Evolutionary conservation across 2,797 vertebrate species (phyloP).

Genomic region (Botia almorhae): DNA sequence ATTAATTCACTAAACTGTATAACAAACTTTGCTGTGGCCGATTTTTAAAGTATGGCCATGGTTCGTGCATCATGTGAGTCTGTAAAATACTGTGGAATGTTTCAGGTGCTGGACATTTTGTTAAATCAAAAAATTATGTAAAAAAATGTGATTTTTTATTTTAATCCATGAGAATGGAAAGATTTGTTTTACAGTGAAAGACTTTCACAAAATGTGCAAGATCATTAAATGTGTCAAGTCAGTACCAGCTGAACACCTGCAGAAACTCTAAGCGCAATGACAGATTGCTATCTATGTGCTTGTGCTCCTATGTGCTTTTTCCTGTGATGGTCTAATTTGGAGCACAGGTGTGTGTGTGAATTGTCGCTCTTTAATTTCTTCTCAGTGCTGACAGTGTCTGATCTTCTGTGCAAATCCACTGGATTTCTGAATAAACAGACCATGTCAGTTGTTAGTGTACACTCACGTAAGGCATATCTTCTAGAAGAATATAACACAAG

Average conservation of each 20-base stretch:
- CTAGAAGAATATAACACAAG: not conserved
- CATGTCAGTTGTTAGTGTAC: not conserved
- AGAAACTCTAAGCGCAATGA: slow-evolving; percentile 14
- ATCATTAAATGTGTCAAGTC: slow-evolving; percentile 23
- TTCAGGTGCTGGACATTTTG: not conserved
- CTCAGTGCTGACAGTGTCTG: slow-evolving; percentile 21
- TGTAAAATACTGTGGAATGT: slow-evolving; percentile 18
- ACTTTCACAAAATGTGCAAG: slow-evolving; percentile 39
- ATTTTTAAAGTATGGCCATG: not conserved
- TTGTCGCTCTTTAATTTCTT: slow-evolving; percentile 23
- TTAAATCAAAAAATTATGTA: not conserved
- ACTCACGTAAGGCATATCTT: not conserved
- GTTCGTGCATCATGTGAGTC: not conserved
- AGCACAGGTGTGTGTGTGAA: slow-evolving; percentile 15
- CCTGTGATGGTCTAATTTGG: slow-evolving; percentile 16
- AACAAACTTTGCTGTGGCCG: slow-evolving; percentile 8
- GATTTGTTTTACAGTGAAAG: slow-evolving; percentile 30
- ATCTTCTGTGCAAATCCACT: slow-evolving; percentile 10
- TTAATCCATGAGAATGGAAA: slow-evolving; percentile 12
- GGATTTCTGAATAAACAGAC: not conserved
- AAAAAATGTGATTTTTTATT: not conserved
- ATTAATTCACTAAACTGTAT: not conserved
- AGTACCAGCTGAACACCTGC: slow-evolving; percentile 22
- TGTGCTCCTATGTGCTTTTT: slow-evolving; percentile 20
- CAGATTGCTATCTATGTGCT: slow-evolving; percentile 27